phyloP scores from a whole-genome alignment of 2,113 vertebrate species.

The Atherinomorus stipes region DNA sequence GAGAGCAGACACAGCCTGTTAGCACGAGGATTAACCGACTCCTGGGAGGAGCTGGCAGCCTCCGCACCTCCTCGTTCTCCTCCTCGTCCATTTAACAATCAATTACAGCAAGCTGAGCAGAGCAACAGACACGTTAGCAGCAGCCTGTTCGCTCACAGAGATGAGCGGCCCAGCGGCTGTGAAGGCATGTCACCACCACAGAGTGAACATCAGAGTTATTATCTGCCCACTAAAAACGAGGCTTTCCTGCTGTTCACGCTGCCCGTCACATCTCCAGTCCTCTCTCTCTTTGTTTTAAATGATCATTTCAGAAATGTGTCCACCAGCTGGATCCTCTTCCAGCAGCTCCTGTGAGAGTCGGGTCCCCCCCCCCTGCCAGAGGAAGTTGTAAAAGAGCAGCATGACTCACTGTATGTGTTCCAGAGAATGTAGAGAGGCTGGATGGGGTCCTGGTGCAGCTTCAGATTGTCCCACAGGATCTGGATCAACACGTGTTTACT shows the following conservation, averaged over 20 bases:
- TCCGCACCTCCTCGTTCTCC: background rate
- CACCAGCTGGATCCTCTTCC: background rate
- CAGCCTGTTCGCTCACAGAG: background rate
- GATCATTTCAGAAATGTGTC: background rate
- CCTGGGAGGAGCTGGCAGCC: conserved; percentile 1
- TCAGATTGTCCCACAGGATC: conserved; percentile 98
- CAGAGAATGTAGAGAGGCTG: conserved; percentile 96
- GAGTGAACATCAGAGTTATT: background rate
- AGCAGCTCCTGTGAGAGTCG: background rate
- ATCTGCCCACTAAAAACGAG: too few species aligned
- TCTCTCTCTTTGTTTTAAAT: background rate
- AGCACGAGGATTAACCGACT: conserved; percentile 31
- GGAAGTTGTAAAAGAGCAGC: background rate
- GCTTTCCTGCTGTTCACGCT: background rate
- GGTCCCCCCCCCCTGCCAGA: background rate
- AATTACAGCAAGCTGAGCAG: conserved; percentile 5
- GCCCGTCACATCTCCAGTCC: too few species aligned
- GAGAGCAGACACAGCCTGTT: conserved; percentile 83
- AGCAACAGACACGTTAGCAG: background rate
- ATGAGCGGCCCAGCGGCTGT: background rate
- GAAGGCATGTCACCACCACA: background rate
- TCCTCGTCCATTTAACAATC: conserved; percentile 11
- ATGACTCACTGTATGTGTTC: conserved; percentile 91
- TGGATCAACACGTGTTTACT: conserved; percentile 97
- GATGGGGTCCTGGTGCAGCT: conserved; percentile 93